These are phyloP conservation scores for Gonatopus flavifemur DNA, from an alignment of 1,140 invertebrate species.

Conservation along the genomic window DNA sequence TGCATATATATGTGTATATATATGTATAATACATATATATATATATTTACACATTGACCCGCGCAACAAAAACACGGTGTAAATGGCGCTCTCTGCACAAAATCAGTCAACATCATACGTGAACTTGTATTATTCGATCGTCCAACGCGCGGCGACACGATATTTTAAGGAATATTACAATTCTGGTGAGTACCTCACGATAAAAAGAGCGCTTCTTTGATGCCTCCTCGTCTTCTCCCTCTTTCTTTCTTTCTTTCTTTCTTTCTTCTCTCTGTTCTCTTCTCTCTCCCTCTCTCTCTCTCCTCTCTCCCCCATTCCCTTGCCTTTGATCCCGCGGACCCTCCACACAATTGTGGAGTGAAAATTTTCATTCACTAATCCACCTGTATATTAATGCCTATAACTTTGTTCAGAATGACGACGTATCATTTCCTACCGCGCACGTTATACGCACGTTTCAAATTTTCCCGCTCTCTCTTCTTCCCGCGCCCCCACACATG, in stretches of 20 bases:
- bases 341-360: too few relatives aligned
- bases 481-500: background rate
- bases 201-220: background rate
- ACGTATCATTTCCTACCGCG: slow-evolving; percentile 18
- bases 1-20: background rate
- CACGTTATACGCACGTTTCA: slow-evolving; percentile 25
- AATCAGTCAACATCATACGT: slow-evolving; percentile 59
- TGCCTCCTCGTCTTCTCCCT: background rate
- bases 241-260: background rate
- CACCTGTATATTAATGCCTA: too few relatives aligned
- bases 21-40: slow-evolving; percentile 15
- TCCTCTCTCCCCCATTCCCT: too few relatives aligned
- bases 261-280: background rate
- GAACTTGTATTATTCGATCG: slow-evolving; percentile 59
- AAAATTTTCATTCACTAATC: too few relatives aligned
- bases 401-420: slow-evolving; percentile 18
- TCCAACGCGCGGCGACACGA: slow-evolving; percentile 57
- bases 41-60: slow-evolving; percentile 18
- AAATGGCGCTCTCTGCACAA: slow-evolving; percentile 60
- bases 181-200: slow-evolving; percentile 53
- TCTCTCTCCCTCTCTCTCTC: too few relatives aligned
- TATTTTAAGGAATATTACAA: slow-evolving; percentile 61
- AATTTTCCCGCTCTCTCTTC: slow-evolving; percentile 37
- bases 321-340: too few relatives aligned
- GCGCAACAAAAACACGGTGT: slow-evolving; percentile 41